Percentiles rank a stretch among this genome's conserved stretches.
Evolutionary conservation across 2,113 vertebrate genomes (phyloP).

Genomic region (Dascyllus trimaculatus): DNA sequence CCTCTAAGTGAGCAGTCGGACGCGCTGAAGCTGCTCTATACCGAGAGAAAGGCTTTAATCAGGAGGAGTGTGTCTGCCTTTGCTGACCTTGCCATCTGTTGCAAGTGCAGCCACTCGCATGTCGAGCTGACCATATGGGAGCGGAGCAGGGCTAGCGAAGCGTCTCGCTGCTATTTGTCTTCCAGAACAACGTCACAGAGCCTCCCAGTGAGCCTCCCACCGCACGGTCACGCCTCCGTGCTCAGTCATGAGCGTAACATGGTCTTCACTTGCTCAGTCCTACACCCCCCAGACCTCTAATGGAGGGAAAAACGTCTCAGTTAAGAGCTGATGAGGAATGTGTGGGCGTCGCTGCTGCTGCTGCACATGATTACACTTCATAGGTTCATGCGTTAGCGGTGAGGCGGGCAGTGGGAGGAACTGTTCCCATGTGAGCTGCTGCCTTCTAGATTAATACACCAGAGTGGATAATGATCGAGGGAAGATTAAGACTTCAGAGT

Average conservation of each 20-base stretch:
- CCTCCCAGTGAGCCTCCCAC: not conserved
- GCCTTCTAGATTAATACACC: conserved; percentile 26
- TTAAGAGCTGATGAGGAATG: not conserved
- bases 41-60: conserved; percentile 19
- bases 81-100: conserved; percentile 52
- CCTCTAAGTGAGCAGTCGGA: not conserved
- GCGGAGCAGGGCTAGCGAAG: conserved; percentile 25
- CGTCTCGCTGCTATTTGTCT: conserved; percentile 22
- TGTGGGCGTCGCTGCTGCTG: conserved; percentile 5
- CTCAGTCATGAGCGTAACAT: not conserved
- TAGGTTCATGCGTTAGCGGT: not conserved
- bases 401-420: conserved; percentile 15
- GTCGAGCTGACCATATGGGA: conserved; percentile 33
- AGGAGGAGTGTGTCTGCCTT: conserved; percentile 6
- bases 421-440: conserved; percentile 2
- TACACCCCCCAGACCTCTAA: not conserved
- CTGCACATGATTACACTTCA: conserved; percentile 19
- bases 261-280: conserved; percentile 5
- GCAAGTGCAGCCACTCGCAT: not conserved
- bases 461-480: not conserved
- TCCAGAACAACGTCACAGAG: not conserved
- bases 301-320: conserved; percentile 3
- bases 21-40: not conserved
- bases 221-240: not conserved
- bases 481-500: conserved; percentile 22